Evolutionary conservation across 2,113 vertebrate genomes (phyloP).

Genomic region (Chaetops frenatus): DNA sequence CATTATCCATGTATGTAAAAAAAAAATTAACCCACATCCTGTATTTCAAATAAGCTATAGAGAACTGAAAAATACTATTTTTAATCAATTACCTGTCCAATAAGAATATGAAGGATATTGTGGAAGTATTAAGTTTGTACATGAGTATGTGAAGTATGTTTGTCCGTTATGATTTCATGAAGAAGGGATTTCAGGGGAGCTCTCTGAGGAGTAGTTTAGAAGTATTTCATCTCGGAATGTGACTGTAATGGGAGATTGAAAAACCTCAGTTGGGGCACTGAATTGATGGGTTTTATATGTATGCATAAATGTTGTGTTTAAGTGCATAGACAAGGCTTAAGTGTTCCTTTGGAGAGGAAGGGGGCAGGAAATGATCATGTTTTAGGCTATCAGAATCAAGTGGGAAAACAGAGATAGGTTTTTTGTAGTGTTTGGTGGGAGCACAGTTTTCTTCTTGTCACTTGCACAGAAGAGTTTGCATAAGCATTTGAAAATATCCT

Average conservation of each 20-base stretch:
- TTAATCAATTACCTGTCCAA: background rate
- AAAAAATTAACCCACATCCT: background rate
- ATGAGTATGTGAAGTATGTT: slow-evolving; percentile 1
- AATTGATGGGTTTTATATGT: background rate
- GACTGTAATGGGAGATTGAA: background rate
- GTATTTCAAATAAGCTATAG: background rate
- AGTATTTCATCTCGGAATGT: background rate
- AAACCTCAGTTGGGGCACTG: background rate
- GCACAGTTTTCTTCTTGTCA: background rate
- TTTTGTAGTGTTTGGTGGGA: background rate
- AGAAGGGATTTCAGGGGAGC: background rate
- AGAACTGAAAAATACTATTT: background rate
- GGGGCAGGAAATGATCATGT: background rate
- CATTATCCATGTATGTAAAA: background rate
- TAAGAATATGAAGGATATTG: background rate
- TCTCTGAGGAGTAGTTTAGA: background rate
- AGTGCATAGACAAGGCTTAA: background rate
- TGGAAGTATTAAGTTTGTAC: background rate
- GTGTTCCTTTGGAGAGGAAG: background rate
- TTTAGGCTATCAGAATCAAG: background rate
- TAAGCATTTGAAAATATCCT: background rate
- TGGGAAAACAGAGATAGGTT: background rate
- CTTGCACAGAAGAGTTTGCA: background rate
- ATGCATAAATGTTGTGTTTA: background rate
- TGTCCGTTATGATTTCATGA: background rate